These are phyloP conservation scores for Pyrgilauda ruficollis DNA, from an alignment of 2,113 vertebrate species.

Conservation along the genomic window DNA sequence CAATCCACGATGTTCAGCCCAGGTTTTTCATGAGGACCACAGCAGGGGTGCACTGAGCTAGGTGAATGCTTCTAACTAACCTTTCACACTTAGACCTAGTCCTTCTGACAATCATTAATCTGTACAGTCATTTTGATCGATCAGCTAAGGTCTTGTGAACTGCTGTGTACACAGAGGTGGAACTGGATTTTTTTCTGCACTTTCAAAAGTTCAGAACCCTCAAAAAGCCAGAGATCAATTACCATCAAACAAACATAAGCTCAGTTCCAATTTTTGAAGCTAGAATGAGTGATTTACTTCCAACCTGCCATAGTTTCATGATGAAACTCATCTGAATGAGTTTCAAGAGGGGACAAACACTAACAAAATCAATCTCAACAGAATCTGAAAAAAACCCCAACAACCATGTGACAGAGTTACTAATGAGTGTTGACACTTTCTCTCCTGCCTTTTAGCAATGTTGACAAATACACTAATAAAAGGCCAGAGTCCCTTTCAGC, in stretches of 20 bases:
- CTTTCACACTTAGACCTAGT: background rate
- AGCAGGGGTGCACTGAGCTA: background rate
- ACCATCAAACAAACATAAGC: accelerated
- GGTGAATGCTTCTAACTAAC: background rate
- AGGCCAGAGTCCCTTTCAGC: background rate
- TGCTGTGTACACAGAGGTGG: background rate
- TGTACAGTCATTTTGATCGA: background rate
- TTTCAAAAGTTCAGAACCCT: background rate
- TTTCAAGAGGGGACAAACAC: background rate
- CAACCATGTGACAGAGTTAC: background rate
- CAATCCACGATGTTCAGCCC: background rate
- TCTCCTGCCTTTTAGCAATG: background rate
- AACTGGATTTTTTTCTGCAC: background rate
- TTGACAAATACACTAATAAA: background rate
- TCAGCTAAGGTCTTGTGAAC: background rate
- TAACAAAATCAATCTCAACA: background rate
- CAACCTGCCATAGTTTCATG: background rate
- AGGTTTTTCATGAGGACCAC: background rate
- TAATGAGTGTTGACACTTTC: background rate
- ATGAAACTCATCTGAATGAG: background rate
- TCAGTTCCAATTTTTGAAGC: background rate
- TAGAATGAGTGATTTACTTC: background rate
- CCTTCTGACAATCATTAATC: constrained; percentile 40
- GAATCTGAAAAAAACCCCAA: background rate
- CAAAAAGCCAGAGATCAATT: background rate